Conservation (phyloP, 2,113 vertebrate species). For the Sceloporus undulatus region DNA sequence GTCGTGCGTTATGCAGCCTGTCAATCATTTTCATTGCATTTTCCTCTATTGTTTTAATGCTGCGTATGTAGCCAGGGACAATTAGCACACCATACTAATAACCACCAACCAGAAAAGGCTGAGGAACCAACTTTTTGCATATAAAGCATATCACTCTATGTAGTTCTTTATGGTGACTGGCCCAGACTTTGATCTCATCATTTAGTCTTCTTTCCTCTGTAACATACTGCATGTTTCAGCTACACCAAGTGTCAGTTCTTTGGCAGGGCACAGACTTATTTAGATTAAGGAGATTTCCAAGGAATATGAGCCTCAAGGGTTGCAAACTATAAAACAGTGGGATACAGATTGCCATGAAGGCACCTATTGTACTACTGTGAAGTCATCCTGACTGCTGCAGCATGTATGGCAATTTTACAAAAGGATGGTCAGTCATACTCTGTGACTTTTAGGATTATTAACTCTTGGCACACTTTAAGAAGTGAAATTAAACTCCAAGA, state of each 20-base stretch:
- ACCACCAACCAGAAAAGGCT: not conserved
- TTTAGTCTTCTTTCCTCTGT: not conserved
- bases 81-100: not conserved
- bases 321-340: not conserved
- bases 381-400: not conserved
- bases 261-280: slow-evolving; percentile 21
- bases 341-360: slow-evolving; percentile 3
- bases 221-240: slow-evolving; percentile 17
- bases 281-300: slow-evolving; percentile 20
- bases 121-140: not conserved
- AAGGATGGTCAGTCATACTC: slow-evolving; percentile 17
- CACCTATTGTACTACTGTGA: slow-evolving; percentile 14
- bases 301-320: slow-evolving; percentile 16
- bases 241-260: slow-evolving; percentile 28
- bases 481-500: slow-evolving; percentile 22
- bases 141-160: no score
- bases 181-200: not conserved
- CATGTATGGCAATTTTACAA: slow-evolving; percentile 14
- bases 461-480: slow-evolving; percentile 19
- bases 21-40: not conserved
- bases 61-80: not conserved
- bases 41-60: not conserved
- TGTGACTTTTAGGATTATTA: slow-evolving; percentile 30
- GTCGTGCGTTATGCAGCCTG: not conserved
- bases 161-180: not conserved